Evolutionary conservation across 2,113 vertebrate genomes (phyloP).

Genomic region (Accipiter cooperii): DNA sequence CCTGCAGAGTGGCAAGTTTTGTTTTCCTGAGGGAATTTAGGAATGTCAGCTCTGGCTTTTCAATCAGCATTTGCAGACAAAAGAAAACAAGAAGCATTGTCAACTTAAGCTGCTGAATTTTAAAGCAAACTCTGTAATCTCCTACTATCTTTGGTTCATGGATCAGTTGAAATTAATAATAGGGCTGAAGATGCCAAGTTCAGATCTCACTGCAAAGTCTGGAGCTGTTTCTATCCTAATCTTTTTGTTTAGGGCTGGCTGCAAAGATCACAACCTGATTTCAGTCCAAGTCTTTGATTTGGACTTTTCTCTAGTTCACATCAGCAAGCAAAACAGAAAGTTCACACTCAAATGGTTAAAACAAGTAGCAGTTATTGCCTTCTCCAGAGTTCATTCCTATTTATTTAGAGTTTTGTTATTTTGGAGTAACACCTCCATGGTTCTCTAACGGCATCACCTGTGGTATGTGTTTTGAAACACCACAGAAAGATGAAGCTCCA

Average conservation of each 20-base stretch:
- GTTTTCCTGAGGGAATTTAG: neutral
- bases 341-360: neutral
- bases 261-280: neutral
- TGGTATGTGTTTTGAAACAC: neutral
- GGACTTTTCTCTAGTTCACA: neutral
- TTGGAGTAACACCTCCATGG: neutral
- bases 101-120: constrained; percentile 6
- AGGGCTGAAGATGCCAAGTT: neutral
- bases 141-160: neutral
- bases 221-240: neutral
- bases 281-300: neutral
- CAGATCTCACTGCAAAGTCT: neutral
- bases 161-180: constrained; percentile 2
- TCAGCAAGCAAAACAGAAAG: neutral
- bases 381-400: neutral
- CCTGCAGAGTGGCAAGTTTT: neutral
- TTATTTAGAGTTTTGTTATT: neutral
- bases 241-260: neutral
- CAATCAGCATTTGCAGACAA: constrained; percentile 34
- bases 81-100: constrained; percentile 36
- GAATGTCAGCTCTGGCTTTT: constrained; percentile 41
- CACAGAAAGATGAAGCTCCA: neutral
- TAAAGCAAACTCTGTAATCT: constrained; percentile 12
- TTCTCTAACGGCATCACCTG: neutral
- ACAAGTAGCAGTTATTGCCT: neutral